phyloP scores from a whole-genome alignment of 1,140 invertebrate genomes.

The Caenorhabditis elegans region DNA sequence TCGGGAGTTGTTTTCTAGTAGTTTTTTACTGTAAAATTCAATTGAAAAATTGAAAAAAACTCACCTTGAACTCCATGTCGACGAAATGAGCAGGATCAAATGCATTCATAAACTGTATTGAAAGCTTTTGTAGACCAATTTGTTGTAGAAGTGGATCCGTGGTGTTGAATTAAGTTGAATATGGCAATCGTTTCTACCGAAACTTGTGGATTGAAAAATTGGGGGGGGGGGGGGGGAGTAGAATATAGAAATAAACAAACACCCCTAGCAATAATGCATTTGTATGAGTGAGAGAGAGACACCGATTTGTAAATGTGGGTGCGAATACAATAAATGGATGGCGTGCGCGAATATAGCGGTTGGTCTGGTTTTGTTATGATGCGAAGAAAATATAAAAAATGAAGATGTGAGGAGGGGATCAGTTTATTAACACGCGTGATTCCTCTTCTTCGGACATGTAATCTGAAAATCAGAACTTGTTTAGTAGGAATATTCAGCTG shows the following conservation, averaged over 20 bases:
- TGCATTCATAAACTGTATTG: constrained; percentile 26
- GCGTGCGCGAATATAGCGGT: constrained; percentile 15
- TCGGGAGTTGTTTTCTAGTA: background rate
- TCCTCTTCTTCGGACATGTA: too few relatives aligned
- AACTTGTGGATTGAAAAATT: background rate
- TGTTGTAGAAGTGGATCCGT: background rate
- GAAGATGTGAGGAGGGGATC: background rate
- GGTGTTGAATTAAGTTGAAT: constrained; percentile 9
- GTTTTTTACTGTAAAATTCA: background rate
- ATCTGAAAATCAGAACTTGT: too few relatives aligned
- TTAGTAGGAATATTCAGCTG: too few relatives aligned
- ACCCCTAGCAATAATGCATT: constrained; percentile 13
- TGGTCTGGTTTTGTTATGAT: constrained; percentile 3
- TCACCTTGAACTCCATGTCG: constrained; percentile 15
- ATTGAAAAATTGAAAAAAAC: background rate
- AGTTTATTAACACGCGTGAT: background rate
- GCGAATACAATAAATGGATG: constrained; percentile 24
- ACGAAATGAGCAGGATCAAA: constrained; percentile 20
- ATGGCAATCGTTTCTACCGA: constrained; percentile 12
- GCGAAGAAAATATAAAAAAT: background rate
- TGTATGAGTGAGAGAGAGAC: background rate
- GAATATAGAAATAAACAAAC: constrained; percentile 26
- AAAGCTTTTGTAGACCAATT: too few relatives aligned
- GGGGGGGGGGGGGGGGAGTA: background rate
- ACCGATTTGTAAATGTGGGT: constrained; percentile 28